Evolutionary conservation across 2,797 vertebrate genomes (phyloP).

Genomic region (Gambusia yucatana): DNA sequence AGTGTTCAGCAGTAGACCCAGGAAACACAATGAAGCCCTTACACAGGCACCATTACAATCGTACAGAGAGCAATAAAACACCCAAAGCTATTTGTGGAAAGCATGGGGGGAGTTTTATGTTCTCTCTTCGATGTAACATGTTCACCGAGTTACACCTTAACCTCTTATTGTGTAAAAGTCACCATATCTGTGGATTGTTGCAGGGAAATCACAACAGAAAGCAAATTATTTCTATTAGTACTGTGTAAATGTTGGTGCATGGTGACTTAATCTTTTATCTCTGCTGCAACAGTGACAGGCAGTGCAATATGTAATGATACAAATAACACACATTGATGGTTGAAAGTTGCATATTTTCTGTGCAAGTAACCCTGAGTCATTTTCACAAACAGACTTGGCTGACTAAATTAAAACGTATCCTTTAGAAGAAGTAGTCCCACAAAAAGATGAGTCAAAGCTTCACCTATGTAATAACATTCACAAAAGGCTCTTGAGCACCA

Average conservation of each 20-base stretch:
- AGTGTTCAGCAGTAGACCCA: constrained; percentile 55
- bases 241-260: background rate
- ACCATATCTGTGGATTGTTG: background rate
- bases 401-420: background rate
- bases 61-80: constrained; percentile 7
- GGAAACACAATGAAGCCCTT: constrained; percentile 33
- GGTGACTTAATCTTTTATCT: background rate
- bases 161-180: background rate
- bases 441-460: background rate
- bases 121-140: background rate
- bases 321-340: background rate
- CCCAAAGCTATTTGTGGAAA: constrained; percentile 6
- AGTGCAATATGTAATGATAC: too few species aligned
- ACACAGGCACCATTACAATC: constrained; percentile 22
- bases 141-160: background rate
- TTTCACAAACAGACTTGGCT: background rate
- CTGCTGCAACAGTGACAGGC: background rate
- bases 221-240: background rate
- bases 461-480: background rate
- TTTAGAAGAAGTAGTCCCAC: background rate
- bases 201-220: background rate
- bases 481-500: background rate
- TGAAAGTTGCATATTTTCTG: background rate
- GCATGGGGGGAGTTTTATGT: constrained; percentile 6
- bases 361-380: background rate